A percentile compares a stretch with the other conserved stretches of the same genome.
phyloP scores from a whole-genome alignment of 2,113 vertebrate species.

The Oreochromis tanganicae region DNA sequence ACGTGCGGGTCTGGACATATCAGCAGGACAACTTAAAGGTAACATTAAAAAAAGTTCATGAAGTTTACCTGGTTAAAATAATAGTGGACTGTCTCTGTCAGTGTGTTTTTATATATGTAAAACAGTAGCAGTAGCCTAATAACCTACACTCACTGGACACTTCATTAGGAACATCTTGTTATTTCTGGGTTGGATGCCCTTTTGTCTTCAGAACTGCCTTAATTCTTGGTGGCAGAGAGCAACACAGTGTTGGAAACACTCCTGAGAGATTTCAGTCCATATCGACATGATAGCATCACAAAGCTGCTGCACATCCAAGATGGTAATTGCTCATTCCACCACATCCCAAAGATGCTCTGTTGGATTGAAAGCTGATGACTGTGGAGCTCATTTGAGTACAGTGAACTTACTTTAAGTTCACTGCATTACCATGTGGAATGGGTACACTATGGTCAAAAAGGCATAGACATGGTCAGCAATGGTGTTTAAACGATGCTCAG shows the following conservation, averaged over 20 bases:
- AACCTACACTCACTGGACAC: background rate
- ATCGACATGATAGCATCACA: background rate
- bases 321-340: background rate
- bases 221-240: background rate
- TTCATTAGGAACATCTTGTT: background rate
- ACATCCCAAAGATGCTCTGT: background rate
- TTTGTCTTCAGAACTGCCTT: background rate
- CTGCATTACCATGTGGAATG: rapidly evolving
- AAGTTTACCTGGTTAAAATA: background rate
- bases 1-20: rapidly evolving
- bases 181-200: background rate
- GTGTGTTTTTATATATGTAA: background rate
- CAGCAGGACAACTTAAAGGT: background rate
- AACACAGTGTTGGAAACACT: background rate
- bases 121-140: background rate
- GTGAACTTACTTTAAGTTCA: background rate
- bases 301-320: background rate
- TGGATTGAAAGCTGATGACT: background rate
- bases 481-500: background rate
- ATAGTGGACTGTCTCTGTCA: background rate
- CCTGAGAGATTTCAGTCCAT: background rate
- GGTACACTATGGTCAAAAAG: background rate
- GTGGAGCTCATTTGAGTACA: background rate
- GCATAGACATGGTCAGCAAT: background rate
- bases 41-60: background rate